A percentile compares a stretch with the other conserved stretches of the same genome.
Conservation (phyloP, 2,888 invertebrate species). For the Rhagophthalmus giganteus region DNA sequence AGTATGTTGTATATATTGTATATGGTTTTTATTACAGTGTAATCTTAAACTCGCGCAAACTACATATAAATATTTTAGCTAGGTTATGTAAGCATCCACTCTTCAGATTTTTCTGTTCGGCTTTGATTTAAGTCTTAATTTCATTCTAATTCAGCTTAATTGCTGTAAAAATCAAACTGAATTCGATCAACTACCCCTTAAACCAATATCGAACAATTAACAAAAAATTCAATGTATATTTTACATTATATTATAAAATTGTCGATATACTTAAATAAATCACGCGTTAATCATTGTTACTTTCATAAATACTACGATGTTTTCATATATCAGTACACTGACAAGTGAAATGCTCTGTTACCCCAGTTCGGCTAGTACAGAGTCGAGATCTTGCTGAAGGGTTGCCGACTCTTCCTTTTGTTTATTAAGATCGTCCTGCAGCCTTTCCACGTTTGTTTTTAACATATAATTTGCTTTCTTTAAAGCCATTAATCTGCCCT, state of each 20-base stretch:
- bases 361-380: slow-evolving; percentile 82
- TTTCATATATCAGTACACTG: too few relatives aligned
- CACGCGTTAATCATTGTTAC: too few relatives aligned
- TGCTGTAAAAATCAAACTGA: too few relatives aligned
- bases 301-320: too few relatives aligned
- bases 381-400: slow-evolving; percentile 82
- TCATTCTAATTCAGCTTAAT: too few relatives aligned
- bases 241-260: too few relatives aligned
- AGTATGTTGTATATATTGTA: background rate
- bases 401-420: slow-evolving; percentile 78
- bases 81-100: background rate
- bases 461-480: slow-evolving; percentile 87
- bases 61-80: background rate
- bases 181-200: too few relatives aligned
- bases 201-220: too few relatives aligned
- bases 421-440: slow-evolving; percentile 83
- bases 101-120: background rate
- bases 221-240: too few relatives aligned
- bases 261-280: too few relatives aligned
- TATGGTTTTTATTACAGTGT: background rate
- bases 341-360: slow-evolving; percentile 49
- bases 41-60: background rate
- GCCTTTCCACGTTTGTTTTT: slow-evolving; percentile 83
- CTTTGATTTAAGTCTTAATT: too few relatives aligned
- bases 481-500: slow-evolving; percentile 75